Evolutionary conservation across 37 sponge, comb jelly and placozoan species (phyloP), one percentile per base, ranked within the genome.

Genomic region (Dysidea cf. avara): DNA sequence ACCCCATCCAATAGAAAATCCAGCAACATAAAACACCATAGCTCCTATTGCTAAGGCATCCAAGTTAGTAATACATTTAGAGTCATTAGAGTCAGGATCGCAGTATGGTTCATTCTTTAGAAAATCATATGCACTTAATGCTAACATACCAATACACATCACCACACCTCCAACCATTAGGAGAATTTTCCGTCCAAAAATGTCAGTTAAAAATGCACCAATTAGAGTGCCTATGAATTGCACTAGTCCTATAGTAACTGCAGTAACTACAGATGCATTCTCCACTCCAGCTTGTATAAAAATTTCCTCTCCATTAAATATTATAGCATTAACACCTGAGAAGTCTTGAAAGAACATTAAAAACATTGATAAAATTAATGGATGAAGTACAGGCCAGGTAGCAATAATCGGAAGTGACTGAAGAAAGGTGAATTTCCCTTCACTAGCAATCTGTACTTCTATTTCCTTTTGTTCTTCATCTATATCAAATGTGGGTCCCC

Each of bases 281-380:
- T 52, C 46, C 1, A 79, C 16, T n/a, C n/a, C n/a, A 56, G 81
- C 75, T 1, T 58, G 7, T 0, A 52, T 3, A 24, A 86, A 73
- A 38, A 94, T 79, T 2, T 53, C 48, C 17, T 76, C 68, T 11
- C 84, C 65, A 56, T 58, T 86, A 53, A 86, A 89, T 0, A 82
- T 49, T 22, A 93, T 79, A 0, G 87, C 87, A 68, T 89, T 86
- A 35, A 94, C 77, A 36, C 94, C 94, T 38, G 75, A 66, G 30
- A 85, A 76, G 81, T 81, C 87, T 64, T 94, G 94, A 37, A 94
- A 94, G 56, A 82, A 55, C 87, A 90, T 81, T 25, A 91, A 37
- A 2, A 77, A 38, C 1, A 86, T 39, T 1, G 68, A 1, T 7
- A 69, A 25, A 7, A 56, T 2, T 24, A 79, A 29, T 9, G 65